Percentiles rank a stretch among this genome's conserved stretches.
Evolutionary conservation across 2,888 invertebrate species (phyloP).

Genomic region (Rhamnusium bicolor): DNA sequence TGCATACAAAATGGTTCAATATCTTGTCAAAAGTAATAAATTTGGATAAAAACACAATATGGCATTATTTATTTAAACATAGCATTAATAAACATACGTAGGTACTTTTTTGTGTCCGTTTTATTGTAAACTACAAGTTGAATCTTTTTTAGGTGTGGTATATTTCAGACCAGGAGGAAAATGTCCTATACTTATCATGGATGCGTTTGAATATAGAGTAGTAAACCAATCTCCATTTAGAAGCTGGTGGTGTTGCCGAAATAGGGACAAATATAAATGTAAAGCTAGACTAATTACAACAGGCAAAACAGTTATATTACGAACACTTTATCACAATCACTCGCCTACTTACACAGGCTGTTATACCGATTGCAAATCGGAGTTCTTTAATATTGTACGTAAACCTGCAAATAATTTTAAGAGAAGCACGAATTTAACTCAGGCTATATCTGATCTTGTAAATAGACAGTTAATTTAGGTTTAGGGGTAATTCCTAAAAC

Average conservation of each 20-base stretch:
- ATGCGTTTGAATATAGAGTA: conserved; percentile 3
- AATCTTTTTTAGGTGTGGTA: conserved; percentile 5
- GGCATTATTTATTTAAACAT: too few relatives aligned
- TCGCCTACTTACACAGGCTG: neutral
- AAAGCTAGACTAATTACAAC: conserved; percentile 52
- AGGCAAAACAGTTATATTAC: conserved; percentile 35
- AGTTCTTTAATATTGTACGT: neutral
- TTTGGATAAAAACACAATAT: too few relatives aligned
- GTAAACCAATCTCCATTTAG: neutral
- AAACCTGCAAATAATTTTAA: neutral
- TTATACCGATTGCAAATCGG: neutral
- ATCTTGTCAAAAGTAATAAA: too few relatives aligned
- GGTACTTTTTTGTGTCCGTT: too few relatives aligned
- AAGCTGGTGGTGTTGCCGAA: conserved; percentile 13
- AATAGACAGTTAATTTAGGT: neutral
- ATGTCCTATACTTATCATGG: neutral
- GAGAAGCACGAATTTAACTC: neutral
- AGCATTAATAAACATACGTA: too few relatives aligned
- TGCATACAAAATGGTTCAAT: too few relatives aligned
- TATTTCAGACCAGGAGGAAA: conserved; percentile 1
- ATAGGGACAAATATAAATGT: conserved; percentile 21
- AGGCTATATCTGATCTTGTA: neutral
- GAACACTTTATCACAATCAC: neutral
- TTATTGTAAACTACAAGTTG: too few relatives aligned
- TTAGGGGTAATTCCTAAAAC: neutral